Conservation (phyloP, 2,888 invertebrate genomes). For the Ommatoiulus sabulosus region DNA sequence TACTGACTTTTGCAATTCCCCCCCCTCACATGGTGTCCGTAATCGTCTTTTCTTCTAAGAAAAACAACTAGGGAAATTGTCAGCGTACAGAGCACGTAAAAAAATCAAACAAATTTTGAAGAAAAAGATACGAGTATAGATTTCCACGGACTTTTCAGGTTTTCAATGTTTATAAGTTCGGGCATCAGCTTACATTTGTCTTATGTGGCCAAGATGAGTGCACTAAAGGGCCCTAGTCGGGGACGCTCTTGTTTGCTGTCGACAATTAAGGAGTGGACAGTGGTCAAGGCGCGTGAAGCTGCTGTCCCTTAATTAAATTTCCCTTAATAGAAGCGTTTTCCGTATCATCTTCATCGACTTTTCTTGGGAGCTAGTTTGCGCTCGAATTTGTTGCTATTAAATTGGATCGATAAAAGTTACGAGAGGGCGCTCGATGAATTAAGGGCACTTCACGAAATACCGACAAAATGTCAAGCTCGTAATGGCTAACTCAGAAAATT, state of each 20-base stretch:
- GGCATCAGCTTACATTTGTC: too few species aligned
- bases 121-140: too few species aligned
- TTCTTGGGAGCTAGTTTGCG: neutral
- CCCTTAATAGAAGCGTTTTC: neutral
- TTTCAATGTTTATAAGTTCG: too few species aligned
- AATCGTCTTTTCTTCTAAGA: too few species aligned
- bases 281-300: neutral
- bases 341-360: slow-evolving; percentile 1
- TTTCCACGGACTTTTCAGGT: too few species aligned
- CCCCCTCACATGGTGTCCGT: too few species aligned
- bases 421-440: neutral
- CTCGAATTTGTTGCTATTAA: too few species aligned
- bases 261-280: neutral
- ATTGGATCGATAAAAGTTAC: neutral
- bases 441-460: neutral
- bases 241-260: neutral
- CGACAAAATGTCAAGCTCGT: neutral
- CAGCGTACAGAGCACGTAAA: too few species aligned
- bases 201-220: neutral
- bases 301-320: neutral
- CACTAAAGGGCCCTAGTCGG: neutral
- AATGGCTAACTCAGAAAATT: too few species aligned
- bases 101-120: too few species aligned
- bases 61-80: too few species aligned
- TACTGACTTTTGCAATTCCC: too few species aligned